These are phyloP conservation scores for Drosophila conformis DNA, from an alignment of 2,888 invertebrate genomes.

Conservation along the genomic window DNA sequence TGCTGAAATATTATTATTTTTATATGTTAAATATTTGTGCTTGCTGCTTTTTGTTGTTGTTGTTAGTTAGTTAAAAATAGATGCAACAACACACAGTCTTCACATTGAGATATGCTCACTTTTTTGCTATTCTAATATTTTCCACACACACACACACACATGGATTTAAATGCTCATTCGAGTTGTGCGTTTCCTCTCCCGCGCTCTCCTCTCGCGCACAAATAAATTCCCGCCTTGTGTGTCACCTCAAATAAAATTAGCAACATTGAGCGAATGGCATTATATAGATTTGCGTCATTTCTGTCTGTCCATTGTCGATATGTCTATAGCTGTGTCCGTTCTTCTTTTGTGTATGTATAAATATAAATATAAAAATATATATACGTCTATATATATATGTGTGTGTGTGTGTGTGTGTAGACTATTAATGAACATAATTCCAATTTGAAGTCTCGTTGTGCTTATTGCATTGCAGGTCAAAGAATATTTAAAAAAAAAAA, in stretches of 20 bases:
- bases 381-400: neutral
- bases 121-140: slow-evolving; percentile 66
- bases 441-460: slow-evolving; percentile 31
- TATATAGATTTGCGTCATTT: slow-evolving; percentile 78
- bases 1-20: slow-evolving; percentile 59
- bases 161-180: slow-evolving; percentile 33
- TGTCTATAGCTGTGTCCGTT: slow-evolving; percentile 6
- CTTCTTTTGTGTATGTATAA: neutral
- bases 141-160: slow-evolving; percentile 34
- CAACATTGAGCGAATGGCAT: slow-evolving; percentile 72
- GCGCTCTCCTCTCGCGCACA: slow-evolving; percentile 8
- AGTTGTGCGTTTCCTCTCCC: slow-evolving; percentile 13
- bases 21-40: slow-evolving; percentile 42
- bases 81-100: slow-evolving; percentile 41
- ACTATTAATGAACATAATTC: slow-evolving; percentile 50
- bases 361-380: neutral
- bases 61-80: slow-evolving; percentile 64
- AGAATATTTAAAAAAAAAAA: slow-evolving; percentile 20
- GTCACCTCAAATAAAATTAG: slow-evolving; percentile 82
- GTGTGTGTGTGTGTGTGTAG: slow-evolving; percentile 16
- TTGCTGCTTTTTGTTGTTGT: slow-evolving; percentile 20
- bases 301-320: slow-evolving; percentile 29
- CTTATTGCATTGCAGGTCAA: slow-evolving; percentile 34
- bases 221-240: slow-evolving; percentile 76
- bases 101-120: slow-evolving; percentile 63